Evolutionary conservation across 2,797 vertebrate genomes (phyloP), one percentile per base, ranked within the genome.

Genomic region (Yasuhikotakia modesta): DNA sequence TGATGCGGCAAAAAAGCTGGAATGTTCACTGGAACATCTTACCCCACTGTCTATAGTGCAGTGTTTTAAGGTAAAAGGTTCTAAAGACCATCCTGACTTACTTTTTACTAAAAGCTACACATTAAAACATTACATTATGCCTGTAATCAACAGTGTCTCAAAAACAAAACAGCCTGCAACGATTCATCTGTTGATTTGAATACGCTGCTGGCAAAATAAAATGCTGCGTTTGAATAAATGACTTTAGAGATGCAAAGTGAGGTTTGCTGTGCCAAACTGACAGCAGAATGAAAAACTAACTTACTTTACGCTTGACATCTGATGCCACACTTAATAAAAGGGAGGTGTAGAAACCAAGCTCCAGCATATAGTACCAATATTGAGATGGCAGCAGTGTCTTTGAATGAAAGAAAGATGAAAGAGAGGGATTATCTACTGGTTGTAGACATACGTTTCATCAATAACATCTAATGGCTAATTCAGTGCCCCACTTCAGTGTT

Each of bases 281-380:
- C 5, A 50, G 5, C 2, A 48, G 22, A n/a, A 61, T n/a, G 39
- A 16, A 14, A n/a, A 27, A 48, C 7, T 90, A 92, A 77, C 96
- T 96, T 73, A 99, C 97, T 95, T 99, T 99, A 22, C 97, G 93
- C 83, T 97, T 98, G 86, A 98, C 96, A 0, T 99, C 97, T 0
- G 94, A 96, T 22, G 96, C 96, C 21, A 99, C 93, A 52, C 97
- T 97, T 93, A 97, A 94, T 83, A 98, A 94, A 74, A 99, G 92
- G 6, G 97, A 96, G 86, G 91, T 86, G 86, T 98, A 99, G 91
- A 98, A 98, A 19, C 96, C 96, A 80, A 99, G 92, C 71, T 97
- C 96, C 0, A 96, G 94, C 92, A 96, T 95, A 90, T 99, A 98
- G 92, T 94, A 94, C 92, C 92, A 93, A 80, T 94, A 94, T 91